Evolutionary conservation across 2,797 vertebrate genomes (phyloP).

Genomic region (Liasis olivaceus): DNA sequence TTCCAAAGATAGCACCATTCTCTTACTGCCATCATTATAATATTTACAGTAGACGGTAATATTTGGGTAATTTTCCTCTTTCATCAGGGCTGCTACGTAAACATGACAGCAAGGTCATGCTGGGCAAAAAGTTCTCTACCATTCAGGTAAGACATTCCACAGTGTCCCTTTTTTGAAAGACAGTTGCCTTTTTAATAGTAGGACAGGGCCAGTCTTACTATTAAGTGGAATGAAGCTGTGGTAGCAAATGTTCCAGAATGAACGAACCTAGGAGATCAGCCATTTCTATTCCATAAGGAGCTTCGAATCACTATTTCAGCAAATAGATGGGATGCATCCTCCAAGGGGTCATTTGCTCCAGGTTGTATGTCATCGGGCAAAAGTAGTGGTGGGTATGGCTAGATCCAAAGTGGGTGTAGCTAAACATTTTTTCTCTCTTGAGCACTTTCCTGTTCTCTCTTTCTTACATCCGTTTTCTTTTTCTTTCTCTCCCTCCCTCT

Average conservation of each 20-base stretch:
- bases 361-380: neutral
- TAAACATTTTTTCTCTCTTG: neutral
- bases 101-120: slow-evolving; percentile 29
- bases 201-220: neutral
- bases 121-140: slow-evolving; percentile 57
- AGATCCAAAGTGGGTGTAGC: neutral
- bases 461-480: neutral
- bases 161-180: slow-evolving; percentile 52
- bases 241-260: neutral
- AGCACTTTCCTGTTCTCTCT: neutral
- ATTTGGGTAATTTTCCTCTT: neutral
- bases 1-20: neutral
- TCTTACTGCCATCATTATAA: neutral
- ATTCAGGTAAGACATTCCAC: slow-evolving; percentile 55
- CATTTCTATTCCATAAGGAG: neutral
- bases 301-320: neutral
- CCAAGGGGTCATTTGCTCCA: neutral
- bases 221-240: neutral
- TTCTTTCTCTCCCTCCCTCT: neutral
- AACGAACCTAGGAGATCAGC: neutral
- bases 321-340: neutral
- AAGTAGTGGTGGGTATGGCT: neutral
- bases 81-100: neutral
- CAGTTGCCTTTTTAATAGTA: slow-evolving; percentile 42
- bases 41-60: neutral